Evolutionary conservation across 1,140 invertebrate genomes (phyloP), one percentile per base, ranked within the genome.

Genomic region (Galleria mellonella): DNA sequence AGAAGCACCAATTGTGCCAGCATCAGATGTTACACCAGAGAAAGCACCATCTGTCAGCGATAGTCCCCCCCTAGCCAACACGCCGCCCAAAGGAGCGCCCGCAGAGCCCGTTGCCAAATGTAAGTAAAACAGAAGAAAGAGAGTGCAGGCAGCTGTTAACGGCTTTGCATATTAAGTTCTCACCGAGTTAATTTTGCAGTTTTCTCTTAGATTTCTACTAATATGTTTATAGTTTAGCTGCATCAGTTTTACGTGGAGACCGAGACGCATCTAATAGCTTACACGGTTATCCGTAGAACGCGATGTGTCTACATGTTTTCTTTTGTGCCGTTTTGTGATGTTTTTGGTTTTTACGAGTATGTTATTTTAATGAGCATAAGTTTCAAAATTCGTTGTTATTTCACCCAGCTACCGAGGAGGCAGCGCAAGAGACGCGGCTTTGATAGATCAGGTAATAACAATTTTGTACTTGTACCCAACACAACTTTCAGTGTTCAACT

Each of bases 371-470:
- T 82, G 68, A 82, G 69, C 69, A 73, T 74, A 78, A 53, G 69
- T 83, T 85, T 75, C 82, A 83, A 83, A 83, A 79, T 78, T 66
- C 78, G 82, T 85, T 85, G 74, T 87, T 87, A 86, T 87, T 86
- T 85, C 83, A 87, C 72, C 76, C 84, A 87, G 86, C 83, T 84
- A 76, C 71, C 81, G 84, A 86, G 84, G 86, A 86, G 66, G 82
- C 78, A 79, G 84, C 77, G 45, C 78, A 86, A 85, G 86, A 87
- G 83, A 87, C 86, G 74, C 76, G 85, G 79, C 86, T 87, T 84
- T 87, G 83, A 87, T 87, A 86, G 81, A 81, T 58, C 76, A 87
- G 86, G 86, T 87, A 87, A 87, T 83, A 72, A 70, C 54, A 47
- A 66, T 47, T 54, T 69, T 48, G 28, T 56, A 73, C 72, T 79